These are phyloP conservation scores for Xylota segnis DNA, from an alignment of 2,888 invertebrate species.

Conservation along the genomic window DNA sequence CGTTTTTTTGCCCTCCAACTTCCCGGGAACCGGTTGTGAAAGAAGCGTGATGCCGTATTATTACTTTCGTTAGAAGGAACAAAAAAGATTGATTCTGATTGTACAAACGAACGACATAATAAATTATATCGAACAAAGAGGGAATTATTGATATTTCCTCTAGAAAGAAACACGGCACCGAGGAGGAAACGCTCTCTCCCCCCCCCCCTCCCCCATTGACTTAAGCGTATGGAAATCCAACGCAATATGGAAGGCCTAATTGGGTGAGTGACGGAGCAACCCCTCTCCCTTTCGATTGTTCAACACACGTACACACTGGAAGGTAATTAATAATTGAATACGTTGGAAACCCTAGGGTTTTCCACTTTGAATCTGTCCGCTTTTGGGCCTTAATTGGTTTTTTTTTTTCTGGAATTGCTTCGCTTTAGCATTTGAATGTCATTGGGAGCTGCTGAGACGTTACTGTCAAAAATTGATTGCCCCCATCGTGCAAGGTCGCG, in stretches of 20 bases:
- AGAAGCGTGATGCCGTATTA: slow-evolving; percentile 37
- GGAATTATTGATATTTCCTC: slow-evolving; percentile 26
- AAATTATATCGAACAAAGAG: slow-evolving; percentile 36
- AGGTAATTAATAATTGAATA: slow-evolving; percentile 38
- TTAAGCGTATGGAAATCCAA: slow-evolving; percentile 6
- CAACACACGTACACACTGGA: slow-evolving; percentile 7
- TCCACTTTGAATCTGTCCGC: slow-evolving; percentile 5
- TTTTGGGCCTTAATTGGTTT: slow-evolving; percentile 48
- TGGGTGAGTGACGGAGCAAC: neutral
- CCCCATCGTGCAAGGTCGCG: slow-evolving; percentile 35
- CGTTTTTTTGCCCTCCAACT: neutral
- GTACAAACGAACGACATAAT: slow-evolving; percentile 42
- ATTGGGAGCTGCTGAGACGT: neutral
- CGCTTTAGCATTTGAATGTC: slow-evolving; percentile 4
- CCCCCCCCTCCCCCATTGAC: neutral
- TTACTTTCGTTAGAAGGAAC: slow-evolving; percentile 34
- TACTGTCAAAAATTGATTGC: slow-evolving; percentile 31
- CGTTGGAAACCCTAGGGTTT: slow-evolving; percentile 8
- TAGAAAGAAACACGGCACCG: neutral
- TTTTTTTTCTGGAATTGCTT: slow-evolving; percentile 41
- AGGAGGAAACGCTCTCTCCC: neutral
- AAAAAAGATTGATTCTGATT: slow-evolving; percentile 46
- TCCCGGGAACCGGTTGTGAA: slow-evolving; percentile 12
- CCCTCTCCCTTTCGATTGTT: neutral
- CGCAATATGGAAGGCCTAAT: slow-evolving; percentile 3